Evolutionary conservation across 2,888 invertebrate genomes (phyloP), one percentile per base, ranked within the genome.

Genomic region (Nomada fabriciana): DNA sequence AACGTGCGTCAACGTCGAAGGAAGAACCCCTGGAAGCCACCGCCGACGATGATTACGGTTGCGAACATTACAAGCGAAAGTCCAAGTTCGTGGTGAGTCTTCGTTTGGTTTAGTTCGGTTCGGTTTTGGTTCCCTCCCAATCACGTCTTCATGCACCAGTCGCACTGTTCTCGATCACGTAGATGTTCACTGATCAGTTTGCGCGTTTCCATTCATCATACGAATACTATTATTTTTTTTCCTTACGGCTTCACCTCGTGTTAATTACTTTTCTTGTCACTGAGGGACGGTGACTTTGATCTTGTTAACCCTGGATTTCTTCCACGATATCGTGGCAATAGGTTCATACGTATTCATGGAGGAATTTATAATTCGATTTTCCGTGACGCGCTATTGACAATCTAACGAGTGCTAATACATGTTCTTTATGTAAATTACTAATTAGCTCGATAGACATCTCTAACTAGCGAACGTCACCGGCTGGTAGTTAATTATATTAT

Each of bases 71-170:
- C 92, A 97, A 97, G 93, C 95, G 98, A 90, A 96, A 97, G 93
- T 97, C 97, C 67, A 97, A 97, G 94, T 97, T 98, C 94, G 97
- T 98, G 95, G 97, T 97, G 95, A 96, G 97, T 95, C 29, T 25
- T 76, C 52, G 9, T 36, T 53, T 29, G 82, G 68, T 52, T 25
- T 25, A 25, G 25, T 25, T 25, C 25, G 25, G 9, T 36, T 53
- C 29, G 82, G 68, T 53, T 47, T 36, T 18, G 71, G 1, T n/a
- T 61, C 52, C 59, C n/a, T 70, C 50, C 69, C 52, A 0, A 52
- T 25, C 18, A 52, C 23, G 11, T 29, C 10, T 11, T 50, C 43
- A 20, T 18, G 15, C 59, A 7, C 11, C 36, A 18, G 18, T 36
- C 36, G 13, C 43, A 68, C 43, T 42, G 61, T 42, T 67, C 72